A percentile compares a stretch with the other conserved stretches of the same genome.
phyloP scores from a whole-genome alignment of 2,888 invertebrate species.

The Catocala nupta region DNA sequence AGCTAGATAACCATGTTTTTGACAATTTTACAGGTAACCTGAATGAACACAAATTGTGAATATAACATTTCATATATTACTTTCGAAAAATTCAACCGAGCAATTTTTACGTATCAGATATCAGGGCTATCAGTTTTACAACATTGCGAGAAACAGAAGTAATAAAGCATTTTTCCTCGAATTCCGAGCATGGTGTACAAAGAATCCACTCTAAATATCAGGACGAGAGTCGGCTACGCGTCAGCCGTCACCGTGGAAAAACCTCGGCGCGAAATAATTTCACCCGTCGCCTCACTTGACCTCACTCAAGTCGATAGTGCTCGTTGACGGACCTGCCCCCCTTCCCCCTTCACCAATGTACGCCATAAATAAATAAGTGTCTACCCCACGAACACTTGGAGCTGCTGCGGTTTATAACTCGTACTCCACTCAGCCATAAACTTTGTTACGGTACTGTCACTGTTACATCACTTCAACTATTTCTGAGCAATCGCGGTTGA shows the following conservation, averaged over 20 bases:
- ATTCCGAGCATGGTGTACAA: constrained; percentile 12
- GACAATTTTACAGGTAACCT: too few relatives aligned
- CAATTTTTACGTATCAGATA: too few relatives aligned
- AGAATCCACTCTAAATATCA: constrained; percentile 32
- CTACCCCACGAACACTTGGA: constrained; percentile 55
- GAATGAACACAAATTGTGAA: too few relatives aligned
- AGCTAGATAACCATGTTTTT: too few relatives aligned
- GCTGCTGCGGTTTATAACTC: constrained; percentile 30
- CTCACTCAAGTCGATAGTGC: constrained; percentile 62
- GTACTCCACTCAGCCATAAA: constrained; percentile 20
- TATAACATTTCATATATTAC: too few relatives aligned
- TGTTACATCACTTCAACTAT: constrained; percentile 19
- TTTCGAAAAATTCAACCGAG: too few relatives aligned
- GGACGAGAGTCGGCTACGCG: constrained; percentile 13
- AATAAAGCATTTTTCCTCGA: constrained; percentile 11
- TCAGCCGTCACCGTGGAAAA: constrained; percentile 43
- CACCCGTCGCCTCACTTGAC: constrained; percentile 60
- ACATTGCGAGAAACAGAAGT: neutral
- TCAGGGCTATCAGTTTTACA: too few relatives aligned
- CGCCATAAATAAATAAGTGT: constrained; percentile 67
- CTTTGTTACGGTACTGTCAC: constrained; percentile 20
- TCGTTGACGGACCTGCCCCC: constrained; percentile 47
- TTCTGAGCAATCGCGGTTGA: constrained; percentile 6
- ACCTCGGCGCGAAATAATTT: constrained; percentile 58
- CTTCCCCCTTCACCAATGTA: constrained; percentile 43